These are phyloP conservation scores for Dasypogon diadema DNA, from an alignment of 2,888 invertebrate species.

Conservation along the genomic window DNA sequence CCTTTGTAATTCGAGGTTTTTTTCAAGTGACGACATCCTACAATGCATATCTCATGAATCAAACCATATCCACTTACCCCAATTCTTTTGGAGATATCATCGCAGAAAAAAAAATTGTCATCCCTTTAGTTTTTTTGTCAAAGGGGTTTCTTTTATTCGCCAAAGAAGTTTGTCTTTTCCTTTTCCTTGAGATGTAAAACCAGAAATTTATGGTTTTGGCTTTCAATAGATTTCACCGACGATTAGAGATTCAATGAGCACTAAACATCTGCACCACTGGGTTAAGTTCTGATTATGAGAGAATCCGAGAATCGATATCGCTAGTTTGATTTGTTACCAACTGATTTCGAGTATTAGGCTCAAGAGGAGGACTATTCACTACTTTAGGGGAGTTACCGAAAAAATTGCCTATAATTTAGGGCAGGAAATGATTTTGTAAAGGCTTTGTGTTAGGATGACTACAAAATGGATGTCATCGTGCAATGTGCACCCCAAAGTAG, in stretches of 20 bases:
- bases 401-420: no score
- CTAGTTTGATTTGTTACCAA: neutral
- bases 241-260: conserved; percentile 41
- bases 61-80: conserved; percentile 43
- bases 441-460: no score
- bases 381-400: no score
- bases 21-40: conserved; percentile 46
- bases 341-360: no score
- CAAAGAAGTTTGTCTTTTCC: conserved; percentile 10
- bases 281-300: neutral
- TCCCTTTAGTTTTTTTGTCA: conserved; percentile 35
- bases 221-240: conserved; percentile 49
- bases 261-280: conserved; percentile 12
- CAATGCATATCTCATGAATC: conserved; percentile 21
- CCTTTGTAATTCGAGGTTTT: conserved; percentile 47
- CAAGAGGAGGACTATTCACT: no score
- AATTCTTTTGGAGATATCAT: conserved; percentile 19
- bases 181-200: conserved; percentile 37
- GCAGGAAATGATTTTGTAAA: no score
- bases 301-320: neutral
- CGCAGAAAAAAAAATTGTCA: conserved; percentile 37
- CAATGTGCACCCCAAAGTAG: no score
- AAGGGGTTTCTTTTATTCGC: conserved; percentile 16
- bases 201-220: conserved; percentile 49
- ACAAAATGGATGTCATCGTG: no score